Base-by-base conservation (phyloP, 2,113 vertebrate species). In the Pseudonaja textilis region DNA sequence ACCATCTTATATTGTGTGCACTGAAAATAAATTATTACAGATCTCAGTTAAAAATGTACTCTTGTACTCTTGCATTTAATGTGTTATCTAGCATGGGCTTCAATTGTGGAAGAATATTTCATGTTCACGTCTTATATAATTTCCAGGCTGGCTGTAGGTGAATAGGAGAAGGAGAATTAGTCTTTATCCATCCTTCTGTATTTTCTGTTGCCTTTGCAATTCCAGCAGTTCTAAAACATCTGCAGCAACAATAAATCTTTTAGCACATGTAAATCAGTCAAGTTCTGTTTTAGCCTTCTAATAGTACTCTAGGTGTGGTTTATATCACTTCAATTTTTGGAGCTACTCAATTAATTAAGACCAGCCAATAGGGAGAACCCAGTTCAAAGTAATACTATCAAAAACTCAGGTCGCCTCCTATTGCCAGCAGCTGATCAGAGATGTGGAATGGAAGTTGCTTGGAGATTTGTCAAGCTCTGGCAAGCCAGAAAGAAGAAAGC, bases 71-170 rank as follows among this genome's bases (percentile, higher is more conserved):
- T 64, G 26, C 25, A 89, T 56, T 91, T 55, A 74, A 54, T 54
- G 26, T 85, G 55, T 45, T 45, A 45, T 6, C 45, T 45, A 6
- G 1, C 50, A 85, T 57, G 52, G 0, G 54, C 64, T 93, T 94
- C 91, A 94, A 85, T 25, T 74, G 86, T 26, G 34, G 85, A 4
- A 42, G 91, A 45, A 89, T 93, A 87, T 93, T 64, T 29, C 45
- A 47, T 52, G 25, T 69, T 94, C 52, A 88, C 87, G 45, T 61
- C 0, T 74, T 89, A 0, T 42, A 20, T 42, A 81, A 74, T 26
- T 90, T 85, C 50, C 45, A 64, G 29, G 20, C 18, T 29, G 26
- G 25, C 12, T 26, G 2, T 61, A 42, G 25, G n/a, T 23, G 42
- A 69, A 29, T n/a, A 88, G n/a, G 7, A 54, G 16, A 55, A 22